Conservation (phyloP, 2,797 vertebrate genomes). For the Oophaga sylvatica region DNA sequence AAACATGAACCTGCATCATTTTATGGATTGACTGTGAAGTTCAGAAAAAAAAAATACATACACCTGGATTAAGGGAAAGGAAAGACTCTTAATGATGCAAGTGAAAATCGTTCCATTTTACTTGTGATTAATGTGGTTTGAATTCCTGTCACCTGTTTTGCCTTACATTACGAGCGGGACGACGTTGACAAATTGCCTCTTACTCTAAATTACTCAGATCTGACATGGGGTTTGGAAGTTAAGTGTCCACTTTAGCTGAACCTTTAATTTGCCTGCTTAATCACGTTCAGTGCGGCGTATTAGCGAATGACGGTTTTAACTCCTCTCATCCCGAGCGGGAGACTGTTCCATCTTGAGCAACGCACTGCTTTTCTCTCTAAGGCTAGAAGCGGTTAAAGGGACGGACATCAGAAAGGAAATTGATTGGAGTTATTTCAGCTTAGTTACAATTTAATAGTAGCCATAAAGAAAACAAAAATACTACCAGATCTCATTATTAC, state of each 20-base stretch:
- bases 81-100: slow-evolving; percentile 23
- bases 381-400: slow-evolving; percentile 27
- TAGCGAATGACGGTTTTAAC: slow-evolving; percentile 11
- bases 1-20: not conserved
- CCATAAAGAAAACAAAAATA: slow-evolving; percentile 39
- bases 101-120: not conserved
- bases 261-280: slow-evolving; percentile 29
- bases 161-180: slow-evolving; percentile 12
- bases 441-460: slow-evolving; percentile 27
- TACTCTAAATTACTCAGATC: slow-evolving; percentile 32
- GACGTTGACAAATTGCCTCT: slow-evolving; percentile 41
- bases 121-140: slow-evolving; percentile 20
- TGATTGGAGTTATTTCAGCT: slow-evolving; percentile 23
- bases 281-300: not conserved
- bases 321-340: too few species aligned
- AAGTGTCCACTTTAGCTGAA: slow-evolving; percentile 39
- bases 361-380: not conserved
- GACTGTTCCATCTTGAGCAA: not conserved
- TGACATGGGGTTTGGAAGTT: slow-evolving; percentile 28
- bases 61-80: slow-evolving; percentile 15
- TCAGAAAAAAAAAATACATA: not conserved
- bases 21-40: slow-evolving; percentile 20
- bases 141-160: slow-evolving; percentile 36
- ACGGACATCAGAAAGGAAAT: not conserved
- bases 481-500: slow-evolving; percentile 34